Evolutionary conservation across 2,797 vertebrate genomes (phyloP), one percentile per base, ranked within the genome.

Genomic region (Eleutherodactylus coqui): DNA sequence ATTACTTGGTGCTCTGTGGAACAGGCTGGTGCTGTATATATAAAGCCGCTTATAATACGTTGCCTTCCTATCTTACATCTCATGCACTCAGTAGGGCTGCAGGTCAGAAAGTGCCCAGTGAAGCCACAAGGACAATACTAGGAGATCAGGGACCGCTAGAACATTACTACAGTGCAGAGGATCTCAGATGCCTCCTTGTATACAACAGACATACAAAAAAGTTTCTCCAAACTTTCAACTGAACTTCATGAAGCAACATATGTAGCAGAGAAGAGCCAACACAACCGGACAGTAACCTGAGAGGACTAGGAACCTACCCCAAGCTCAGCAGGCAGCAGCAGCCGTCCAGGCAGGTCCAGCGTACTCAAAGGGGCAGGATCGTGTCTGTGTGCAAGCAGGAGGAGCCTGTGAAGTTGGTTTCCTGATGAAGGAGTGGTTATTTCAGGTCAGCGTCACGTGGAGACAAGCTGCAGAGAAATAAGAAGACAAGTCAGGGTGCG

Each of bases 311-410:
- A 5, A 67, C 78, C 41, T 80, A 80, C 78, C 78, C 24, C 24
- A 19, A n/a, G 29, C 41, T 67, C 78, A 80, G 41, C 62, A 34
- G 60, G 41, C 43, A 79, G 41, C 11, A 80, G 58, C 78, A 67
- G 78, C 78, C 47, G 78, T 13, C 78, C 53, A 5, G 24, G 0
- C 78, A 32, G 60, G 58, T 27, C 41, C 7, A 10, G 78, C 10
- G 13, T 21, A 67, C 27, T 64, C 41, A 34, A 9, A 67, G 78
- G 60, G 13, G 41, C 14, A n/a, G 55, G 17, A 38, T 4, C 0
- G 32, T 14, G 9, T 10, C 7, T 14, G 38, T 19, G 27, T 14
- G 17, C 45, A 29, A 3, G 16, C n/a, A 49, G 41, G 60, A 67
- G 78, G 58, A 8, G 58, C 7, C 11, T 19, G 19, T 16, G 14